Conservation (phyloP, 2,797 vertebrate genomes). For the Gymnothorax javanicus region DNA sequence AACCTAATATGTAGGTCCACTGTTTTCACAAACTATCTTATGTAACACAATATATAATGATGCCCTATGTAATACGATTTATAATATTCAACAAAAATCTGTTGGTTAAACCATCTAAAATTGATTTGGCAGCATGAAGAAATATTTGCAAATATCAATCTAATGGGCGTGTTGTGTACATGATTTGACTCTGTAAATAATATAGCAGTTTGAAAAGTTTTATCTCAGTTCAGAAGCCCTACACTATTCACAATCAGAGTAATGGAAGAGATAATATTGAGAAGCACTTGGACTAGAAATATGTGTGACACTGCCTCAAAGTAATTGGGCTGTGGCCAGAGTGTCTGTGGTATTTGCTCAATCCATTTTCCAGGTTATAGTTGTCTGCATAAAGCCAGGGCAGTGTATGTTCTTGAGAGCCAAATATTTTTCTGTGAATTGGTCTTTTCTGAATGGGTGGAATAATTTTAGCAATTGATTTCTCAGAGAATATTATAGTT, state of each 20-base stretch:
- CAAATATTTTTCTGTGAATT: slow-evolving; percentile 15
- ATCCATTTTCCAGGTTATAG: slow-evolving; percentile 51
- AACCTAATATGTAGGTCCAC: background rate
- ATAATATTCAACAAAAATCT: background rate
- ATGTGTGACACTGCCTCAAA: slow-evolving; percentile 10
- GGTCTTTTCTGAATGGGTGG: background rate
- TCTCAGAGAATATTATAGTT: background rate
- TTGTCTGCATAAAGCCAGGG: background rate
- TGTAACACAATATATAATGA: slow-evolving; percentile 28
- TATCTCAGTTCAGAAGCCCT: background rate
- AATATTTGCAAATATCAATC: background rate
- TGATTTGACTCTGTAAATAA: background rate
- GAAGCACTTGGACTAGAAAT: background rate
- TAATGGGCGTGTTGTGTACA: background rate
- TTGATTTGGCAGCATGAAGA: background rate
- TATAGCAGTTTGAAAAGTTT: too few relatives aligned
- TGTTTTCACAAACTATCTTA: background rate
- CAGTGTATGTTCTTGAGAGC: background rate
- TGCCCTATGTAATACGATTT: slow-evolving; percentile 39
- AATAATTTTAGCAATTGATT: slow-evolving; percentile 12
- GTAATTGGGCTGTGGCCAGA: slow-evolving; percentile 15
- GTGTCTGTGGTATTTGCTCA: slow-evolving; percentile 7
- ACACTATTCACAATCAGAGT: background rate
- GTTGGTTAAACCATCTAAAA: background rate
- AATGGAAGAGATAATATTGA: background rate